Evolutionary conservation across 2,888 invertebrate species (phyloP).

Genomic region (Drosophila barbarae): DNA sequence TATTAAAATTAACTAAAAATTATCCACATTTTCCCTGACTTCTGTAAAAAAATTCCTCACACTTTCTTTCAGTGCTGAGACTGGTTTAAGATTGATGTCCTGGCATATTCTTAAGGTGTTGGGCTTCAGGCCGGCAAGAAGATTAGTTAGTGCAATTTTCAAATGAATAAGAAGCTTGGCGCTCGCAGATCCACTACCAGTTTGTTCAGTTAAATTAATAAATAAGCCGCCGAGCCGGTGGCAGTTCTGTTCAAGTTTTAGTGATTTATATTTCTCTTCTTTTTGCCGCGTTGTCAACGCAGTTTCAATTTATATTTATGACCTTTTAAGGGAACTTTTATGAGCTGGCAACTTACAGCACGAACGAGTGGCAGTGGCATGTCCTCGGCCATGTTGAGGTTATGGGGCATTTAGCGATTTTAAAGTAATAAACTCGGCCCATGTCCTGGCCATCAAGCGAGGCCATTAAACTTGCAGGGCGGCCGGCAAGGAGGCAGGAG

Average conservation of each 20-base stretch:
- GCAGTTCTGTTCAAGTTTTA: constrained; percentile 28
- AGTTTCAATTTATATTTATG: constrained; percentile 74
- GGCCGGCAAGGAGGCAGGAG: constrained; percentile 12
- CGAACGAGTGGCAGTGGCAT: constrained; percentile 1
- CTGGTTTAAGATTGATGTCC: not conserved
- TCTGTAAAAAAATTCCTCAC: too few species aligned
- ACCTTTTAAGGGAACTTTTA: constrained; percentile 66
- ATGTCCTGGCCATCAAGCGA: constrained; percentile 51
- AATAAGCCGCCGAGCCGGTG: not conserved
- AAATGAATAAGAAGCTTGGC: constrained; percentile 6
- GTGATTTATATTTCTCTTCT: constrained; percentile 18
- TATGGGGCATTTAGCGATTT: constrained; percentile 65
- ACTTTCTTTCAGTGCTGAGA: not conserved
- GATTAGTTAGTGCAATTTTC: constrained; percentile 27
- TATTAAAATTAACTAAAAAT: too few species aligned
- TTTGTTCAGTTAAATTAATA: constrained; percentile 22
- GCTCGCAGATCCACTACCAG: not conserved
- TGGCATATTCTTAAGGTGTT: constrained; percentile 19
- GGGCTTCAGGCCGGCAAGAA: not conserved
- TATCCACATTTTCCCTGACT: too few species aligned
- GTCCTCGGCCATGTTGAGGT: constrained; percentile 33
- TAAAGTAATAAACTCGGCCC: constrained; percentile 68
- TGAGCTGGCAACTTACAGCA: constrained; percentile 59
- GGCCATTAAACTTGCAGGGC: constrained; percentile 51
- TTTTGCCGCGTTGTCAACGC: constrained; percentile 56